Evolutionary conservation across 2,888 invertebrate species (phyloP).

Genomic region (Vesta saturnalis): DNA sequence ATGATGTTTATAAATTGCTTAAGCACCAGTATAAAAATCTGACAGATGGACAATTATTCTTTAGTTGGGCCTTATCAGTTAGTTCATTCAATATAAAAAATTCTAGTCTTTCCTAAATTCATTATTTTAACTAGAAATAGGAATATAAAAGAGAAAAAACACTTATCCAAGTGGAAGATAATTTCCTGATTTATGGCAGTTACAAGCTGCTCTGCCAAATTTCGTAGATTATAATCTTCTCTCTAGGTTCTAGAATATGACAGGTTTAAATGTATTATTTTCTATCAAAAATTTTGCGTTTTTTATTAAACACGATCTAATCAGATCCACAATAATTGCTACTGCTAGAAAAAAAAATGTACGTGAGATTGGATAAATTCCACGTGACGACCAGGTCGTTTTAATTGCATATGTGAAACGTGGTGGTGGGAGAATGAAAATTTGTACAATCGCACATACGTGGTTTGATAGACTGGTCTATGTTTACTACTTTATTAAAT

Average conservation of each 20-base stretch:
- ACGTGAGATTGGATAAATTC: no score
- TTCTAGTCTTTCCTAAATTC: background rate
- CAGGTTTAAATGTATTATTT: background rate
- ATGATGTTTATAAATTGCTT: no score
- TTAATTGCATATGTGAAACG: constrained; percentile 15
- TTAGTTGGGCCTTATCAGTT: no score
- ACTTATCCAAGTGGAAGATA: constrained; percentile 6
- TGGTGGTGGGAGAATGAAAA: constrained; percentile 4
- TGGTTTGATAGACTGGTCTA: constrained; percentile 9
- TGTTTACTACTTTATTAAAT: constrained; percentile 22
- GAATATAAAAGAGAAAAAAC: constrained; percentile 7
- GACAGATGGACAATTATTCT: no score
- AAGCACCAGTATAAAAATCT: no score
- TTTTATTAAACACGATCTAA: no score
- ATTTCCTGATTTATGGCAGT: constrained; percentile 14
- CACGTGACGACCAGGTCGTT: constrained; percentile 16
- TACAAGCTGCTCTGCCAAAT: constrained; percentile 17
- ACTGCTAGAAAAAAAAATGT: no score
- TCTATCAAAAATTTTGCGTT: background rate
- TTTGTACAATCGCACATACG: background rate
- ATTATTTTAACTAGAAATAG: constrained; percentile 5
- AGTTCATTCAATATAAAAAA: background rate
- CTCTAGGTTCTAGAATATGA: constrained; percentile 2
- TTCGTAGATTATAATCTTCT: constrained; percentile 9
- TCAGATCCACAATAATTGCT: no score